Conservation (phyloP, 2,888 invertebrate genomes). For the Clostera curtula region DNA sequence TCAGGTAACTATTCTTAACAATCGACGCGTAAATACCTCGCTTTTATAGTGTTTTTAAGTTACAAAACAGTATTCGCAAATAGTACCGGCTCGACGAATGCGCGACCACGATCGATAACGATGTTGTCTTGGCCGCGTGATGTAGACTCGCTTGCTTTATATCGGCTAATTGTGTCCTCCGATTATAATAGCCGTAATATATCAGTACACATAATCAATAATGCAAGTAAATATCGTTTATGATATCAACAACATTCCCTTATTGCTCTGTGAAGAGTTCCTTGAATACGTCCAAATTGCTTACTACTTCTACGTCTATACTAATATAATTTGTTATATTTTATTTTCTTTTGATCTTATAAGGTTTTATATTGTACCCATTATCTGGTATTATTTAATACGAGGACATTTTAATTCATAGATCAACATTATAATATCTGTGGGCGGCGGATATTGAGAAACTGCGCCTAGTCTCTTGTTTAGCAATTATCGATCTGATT, state of each 20-base stretch:
- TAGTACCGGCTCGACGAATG: conserved; percentile 42
- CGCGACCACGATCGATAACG: conserved; percentile 66
- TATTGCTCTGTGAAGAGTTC: no score
- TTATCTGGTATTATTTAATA: no score
- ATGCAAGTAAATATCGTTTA: no score
- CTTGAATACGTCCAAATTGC: no score
- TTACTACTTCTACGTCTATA: no score
- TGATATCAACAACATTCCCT: no score
- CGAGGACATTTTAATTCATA: no score
- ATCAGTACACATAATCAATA: no score
- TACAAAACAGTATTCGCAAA: conserved; percentile 34
- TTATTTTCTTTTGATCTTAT: no score
- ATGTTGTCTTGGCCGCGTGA: conserved; percentile 55
- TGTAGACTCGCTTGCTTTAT: conserved; percentile 35
- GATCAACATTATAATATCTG: conserved; percentile 22
- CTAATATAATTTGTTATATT: no score
- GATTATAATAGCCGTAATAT: no score
- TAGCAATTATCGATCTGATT: conserved; percentile 44
- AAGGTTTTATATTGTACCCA: no score
- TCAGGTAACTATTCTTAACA: conserved; percentile 44
- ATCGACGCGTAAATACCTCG: conserved; percentile 11
- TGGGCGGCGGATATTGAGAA: conserved; percentile 49
- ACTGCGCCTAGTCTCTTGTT: conserved; percentile 28
- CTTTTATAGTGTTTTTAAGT: conserved; percentile 36
- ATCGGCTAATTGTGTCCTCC: conserved; percentile 28